Conservation (phyloP, 2,113 vertebrate species). For the Neotragus moschatus region DNA sequence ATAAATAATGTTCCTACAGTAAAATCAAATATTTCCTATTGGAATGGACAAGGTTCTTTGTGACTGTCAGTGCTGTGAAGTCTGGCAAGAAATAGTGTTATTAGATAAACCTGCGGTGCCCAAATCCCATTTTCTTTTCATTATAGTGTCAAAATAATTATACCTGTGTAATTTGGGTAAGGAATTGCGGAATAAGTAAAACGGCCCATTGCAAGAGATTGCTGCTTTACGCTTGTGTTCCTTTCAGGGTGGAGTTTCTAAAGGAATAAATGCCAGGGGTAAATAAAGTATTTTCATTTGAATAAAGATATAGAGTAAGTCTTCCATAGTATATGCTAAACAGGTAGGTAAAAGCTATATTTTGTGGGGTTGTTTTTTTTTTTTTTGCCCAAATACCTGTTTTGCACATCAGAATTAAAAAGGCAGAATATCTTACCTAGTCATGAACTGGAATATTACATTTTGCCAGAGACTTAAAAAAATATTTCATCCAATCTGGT, state of each 20-base stretch:
- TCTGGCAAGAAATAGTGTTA: slow-evolving; percentile 90
- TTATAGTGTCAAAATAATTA: slow-evolving; percentile 92
- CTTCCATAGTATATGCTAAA: slow-evolving; percentile 74
- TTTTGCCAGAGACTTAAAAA: slow-evolving; percentile 63
- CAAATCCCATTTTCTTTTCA: slow-evolving; percentile 93
- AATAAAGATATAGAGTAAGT: slow-evolving; percentile 75
- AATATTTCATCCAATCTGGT: slow-evolving; percentile 46
- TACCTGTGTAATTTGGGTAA: slow-evolving; percentile 90
- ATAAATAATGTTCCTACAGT: slow-evolving; percentile 90
- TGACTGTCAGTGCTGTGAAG: slow-evolving; percentile 89
- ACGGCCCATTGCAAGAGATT: slow-evolving; percentile 83
- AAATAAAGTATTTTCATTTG: slow-evolving; percentile 75
- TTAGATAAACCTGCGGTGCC: slow-evolving; percentile 90
- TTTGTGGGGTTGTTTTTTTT: not conserved
- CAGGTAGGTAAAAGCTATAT: slow-evolving; percentile 60
- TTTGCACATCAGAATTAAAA: slow-evolving; percentile 66
- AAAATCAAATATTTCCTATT: slow-evolving; percentile 92
- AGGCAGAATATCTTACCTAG: slow-evolving; percentile 32
- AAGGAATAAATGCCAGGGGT: slow-evolving; percentile 46
- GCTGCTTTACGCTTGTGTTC: slow-evolving; percentile 81
- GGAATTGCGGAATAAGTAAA: slow-evolving; percentile 88
- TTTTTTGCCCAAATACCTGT: slow-evolving; percentile 44
- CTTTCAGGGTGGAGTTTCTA: slow-evolving; percentile 80
- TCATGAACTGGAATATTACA: slow-evolving; percentile 55
- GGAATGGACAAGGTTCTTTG: slow-evolving; percentile 89